Conservation (phyloP, 2,888 invertebrate genomes). For the Myopa testacea region DNA sequence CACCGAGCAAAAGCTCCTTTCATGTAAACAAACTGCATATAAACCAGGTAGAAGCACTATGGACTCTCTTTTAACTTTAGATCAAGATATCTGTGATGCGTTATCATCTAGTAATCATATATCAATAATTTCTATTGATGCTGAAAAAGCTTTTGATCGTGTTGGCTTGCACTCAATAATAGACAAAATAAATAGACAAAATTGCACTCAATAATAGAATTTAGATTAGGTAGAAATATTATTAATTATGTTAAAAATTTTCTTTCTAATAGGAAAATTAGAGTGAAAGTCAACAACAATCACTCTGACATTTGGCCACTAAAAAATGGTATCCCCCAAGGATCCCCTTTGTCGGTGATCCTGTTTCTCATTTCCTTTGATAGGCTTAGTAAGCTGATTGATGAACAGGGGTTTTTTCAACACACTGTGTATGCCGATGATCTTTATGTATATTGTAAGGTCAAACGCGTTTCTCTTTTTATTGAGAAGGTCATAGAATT, state of each 20-base stretch:
- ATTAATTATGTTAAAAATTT: background rate
- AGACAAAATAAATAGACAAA: no score
- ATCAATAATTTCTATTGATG: constrained; percentile 1
- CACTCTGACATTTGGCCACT: constrained; percentile 4
- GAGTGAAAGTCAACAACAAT: background rate
- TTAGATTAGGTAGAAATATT: no score
- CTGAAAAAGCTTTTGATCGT: no score
- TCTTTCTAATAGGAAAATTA: background rate
- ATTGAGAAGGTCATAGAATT: background rate
- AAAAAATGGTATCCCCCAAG: background rate
- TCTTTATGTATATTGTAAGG: background rate
- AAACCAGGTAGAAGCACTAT: constrained; percentile 16
- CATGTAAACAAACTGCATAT: constrained; percentile 10
- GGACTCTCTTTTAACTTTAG: background rate
- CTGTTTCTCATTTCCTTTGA: constrained; percentile 29
- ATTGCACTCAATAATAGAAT: no score
- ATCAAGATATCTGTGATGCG: background rate
- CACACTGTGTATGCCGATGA: constrained; percentile 27
- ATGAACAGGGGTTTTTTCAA: background rate
- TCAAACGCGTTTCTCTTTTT: background rate
- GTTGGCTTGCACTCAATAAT: no score
- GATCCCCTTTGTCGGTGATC: background rate
- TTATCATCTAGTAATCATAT: constrained; percentile 5
- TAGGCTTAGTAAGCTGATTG: constrained; percentile 1
- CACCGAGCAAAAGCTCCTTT: background rate